phyloP scores from a whole-genome alignment of 2,797 vertebrate genomes.

The Lutjanus campechanus region DNA sequence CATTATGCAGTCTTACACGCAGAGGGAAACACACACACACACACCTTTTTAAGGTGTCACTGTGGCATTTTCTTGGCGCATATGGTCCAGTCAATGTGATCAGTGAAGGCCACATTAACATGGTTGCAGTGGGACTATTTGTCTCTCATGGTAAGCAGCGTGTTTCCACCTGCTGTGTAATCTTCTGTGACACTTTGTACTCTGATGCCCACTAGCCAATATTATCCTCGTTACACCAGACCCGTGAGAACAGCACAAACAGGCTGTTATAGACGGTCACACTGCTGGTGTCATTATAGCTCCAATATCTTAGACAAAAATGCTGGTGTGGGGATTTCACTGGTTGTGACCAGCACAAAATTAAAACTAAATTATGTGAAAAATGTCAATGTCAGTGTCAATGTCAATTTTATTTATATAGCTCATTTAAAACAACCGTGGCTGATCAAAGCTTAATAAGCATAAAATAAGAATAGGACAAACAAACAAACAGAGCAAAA shows the following conservation, averaged over 20 bases:
- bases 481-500: too few relatives aligned
- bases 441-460: too few relatives aligned
- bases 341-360: neutral
- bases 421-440: too few relatives aligned
- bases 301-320: conserved; percentile 59
- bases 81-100: conserved; percentile 65
- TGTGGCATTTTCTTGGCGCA: conserved; percentile 79
- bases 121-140: conserved; percentile 77
- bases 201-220: conserved; percentile 76
- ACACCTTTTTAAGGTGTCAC: conserved; percentile 74
- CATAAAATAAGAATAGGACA: too few relatives aligned
- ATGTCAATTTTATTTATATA: too few relatives aligned
- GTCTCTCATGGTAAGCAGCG: conserved; percentile 70
- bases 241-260: conserved; percentile 48
- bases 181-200: conserved; percentile 72
- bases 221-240: conserved; percentile 79
- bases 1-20: conserved; percentile 27
- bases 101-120: conserved; percentile 79
- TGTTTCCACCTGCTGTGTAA: conserved; percentile 74
- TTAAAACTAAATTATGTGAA: neutral
- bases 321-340: conserved; percentile 60
- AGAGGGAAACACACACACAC: conserved; percentile 16
- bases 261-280: conserved; percentile 25
- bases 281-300: conserved; percentile 24
- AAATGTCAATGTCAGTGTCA: neutral